Evolutionary conservation across 2,797 vertebrate species (phyloP).

Genomic region (Pachyuromys duprasi): DNA sequence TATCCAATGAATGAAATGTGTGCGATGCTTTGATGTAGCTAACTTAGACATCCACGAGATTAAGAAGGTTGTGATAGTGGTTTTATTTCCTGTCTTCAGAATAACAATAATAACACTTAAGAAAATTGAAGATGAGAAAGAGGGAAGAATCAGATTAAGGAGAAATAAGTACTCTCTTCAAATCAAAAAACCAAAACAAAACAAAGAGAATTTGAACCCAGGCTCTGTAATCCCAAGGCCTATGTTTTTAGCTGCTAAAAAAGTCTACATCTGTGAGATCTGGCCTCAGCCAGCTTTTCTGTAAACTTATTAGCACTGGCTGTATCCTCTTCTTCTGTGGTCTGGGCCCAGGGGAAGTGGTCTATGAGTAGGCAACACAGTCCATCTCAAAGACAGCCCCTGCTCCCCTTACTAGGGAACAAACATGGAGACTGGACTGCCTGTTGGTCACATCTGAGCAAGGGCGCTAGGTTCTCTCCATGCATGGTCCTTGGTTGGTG

Average conservation of each 20-base stretch:
- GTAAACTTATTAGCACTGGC: neutral
- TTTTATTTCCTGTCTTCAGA: constrained; percentile 16
- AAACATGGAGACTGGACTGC: too few species aligned
- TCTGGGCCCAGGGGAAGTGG: too few species aligned
- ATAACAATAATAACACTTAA: constrained; percentile 30
- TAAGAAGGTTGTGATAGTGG: constrained; percentile 9
- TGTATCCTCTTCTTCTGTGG: too few species aligned
- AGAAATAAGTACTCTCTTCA: constrained; percentile 16
- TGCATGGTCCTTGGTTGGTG: too few species aligned
- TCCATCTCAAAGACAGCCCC: too few species aligned
- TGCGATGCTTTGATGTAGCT: neutral
- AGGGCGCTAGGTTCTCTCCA: too few species aligned
- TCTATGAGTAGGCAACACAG: too few species aligned
- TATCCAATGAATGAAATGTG: neutral
- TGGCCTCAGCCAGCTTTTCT: neutral
- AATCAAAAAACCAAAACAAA: neutral
- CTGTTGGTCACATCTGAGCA: too few species aligned
- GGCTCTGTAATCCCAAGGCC: neutral
- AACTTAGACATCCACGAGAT: neutral
- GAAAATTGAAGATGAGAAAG: constrained; percentile 25
- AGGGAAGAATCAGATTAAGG: constrained; percentile 18
- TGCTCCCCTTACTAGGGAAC: too few species aligned
- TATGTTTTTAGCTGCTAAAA: constrained; percentile 2
- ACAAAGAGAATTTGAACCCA: neutral
- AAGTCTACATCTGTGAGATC: neutral